Conservation (phyloP, 2,888 invertebrate species). For the Fragum whitleyi region DNA sequence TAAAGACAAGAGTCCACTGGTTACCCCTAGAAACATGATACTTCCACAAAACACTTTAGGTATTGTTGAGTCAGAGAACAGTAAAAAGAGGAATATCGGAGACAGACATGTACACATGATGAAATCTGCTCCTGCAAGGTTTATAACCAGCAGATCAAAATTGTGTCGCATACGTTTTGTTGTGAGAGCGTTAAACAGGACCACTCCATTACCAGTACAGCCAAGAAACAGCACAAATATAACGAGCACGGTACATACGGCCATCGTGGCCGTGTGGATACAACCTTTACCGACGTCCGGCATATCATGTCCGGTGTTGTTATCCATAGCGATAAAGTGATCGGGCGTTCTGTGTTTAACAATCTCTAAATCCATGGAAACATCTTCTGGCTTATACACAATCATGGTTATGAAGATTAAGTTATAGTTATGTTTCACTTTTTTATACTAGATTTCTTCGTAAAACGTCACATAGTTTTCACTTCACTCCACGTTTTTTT, state of each 20-base stretch:
- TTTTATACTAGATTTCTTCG: no score
- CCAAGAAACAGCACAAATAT: constrained; percentile 77
- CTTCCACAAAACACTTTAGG: constrained; percentile 76
- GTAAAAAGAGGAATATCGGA: constrained; percentile 74
- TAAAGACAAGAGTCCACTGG: constrained; percentile 73
- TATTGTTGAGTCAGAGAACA: constrained; percentile 74
- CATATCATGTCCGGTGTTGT: constrained; percentile 29
- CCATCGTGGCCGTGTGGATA: constrained; percentile 78
- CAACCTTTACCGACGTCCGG: constrained; percentile 62
- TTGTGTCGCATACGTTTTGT: constrained; percentile 71
- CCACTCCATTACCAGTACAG: constrained; percentile 77
- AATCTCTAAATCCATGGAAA: constrained; percentile 4
- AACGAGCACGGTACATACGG: constrained; percentile 78
- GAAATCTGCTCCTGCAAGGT: constrained; percentile 77
- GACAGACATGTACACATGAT: constrained; percentile 76
- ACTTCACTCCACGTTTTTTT: no score
- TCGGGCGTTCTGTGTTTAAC: background rate
- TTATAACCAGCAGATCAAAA: constrained; percentile 75
- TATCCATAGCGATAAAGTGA: constrained; percentile 22
- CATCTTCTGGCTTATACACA: constrained; percentile 12
- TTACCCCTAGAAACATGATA: constrained; percentile 73
- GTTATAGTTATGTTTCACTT: no score
- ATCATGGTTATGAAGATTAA: constrained; percentile 29
- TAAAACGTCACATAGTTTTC: no score
- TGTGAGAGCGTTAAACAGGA: constrained; percentile 73